Base-by-base conservation (phyloP, 2,113 vertebrate species). In the Ammospiza nelsoni region DNA sequence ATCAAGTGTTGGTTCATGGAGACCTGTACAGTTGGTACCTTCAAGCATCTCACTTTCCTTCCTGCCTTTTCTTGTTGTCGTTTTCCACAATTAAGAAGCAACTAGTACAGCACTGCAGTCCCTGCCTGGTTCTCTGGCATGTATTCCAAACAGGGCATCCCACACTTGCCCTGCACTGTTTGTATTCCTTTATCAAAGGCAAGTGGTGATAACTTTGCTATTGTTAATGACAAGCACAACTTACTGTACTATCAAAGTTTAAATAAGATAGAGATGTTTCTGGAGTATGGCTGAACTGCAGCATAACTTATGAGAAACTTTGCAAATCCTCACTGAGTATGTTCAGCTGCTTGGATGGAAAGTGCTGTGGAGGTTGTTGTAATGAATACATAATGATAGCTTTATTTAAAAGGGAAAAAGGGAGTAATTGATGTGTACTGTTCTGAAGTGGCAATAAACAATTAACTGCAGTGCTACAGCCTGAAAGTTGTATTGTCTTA, bases 121-220 rank as follows among this genome's bases (percentile, higher is more conserved):
- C 6, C 25, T 55, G 65, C 44, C 35, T 33, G 46, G 68, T 83
- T 95, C 66, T 89, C 44, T 11, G 12, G 41, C 37, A 6, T 73
- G 1, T 84, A 5, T 69, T 90, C 82, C 65, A 78, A 65, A 71
- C 3, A 44, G 71, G 92, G 81, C 82, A 92, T 76, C 90, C 44
- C 59, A 92, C 39, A 11, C 61, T 91, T 67, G n/a, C 54, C 85
- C 73, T 2, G 1, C 33, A 39, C 61, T 97, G 27, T 96, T 97
- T 96, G 90, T 91, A 52, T 94, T 96, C 21, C 41, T 39, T 96
- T 97, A 97, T 97, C 97, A 3, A 85, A 93, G 43, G 92, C 58
- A 79, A 51, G 62, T 67, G 46, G 83, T 80, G 95, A 92, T 97
- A 97, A 94, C 79, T 96, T 94, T 3, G 0, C 84, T 86, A 69